Percentiles rank a stretch among this genome's conserved stretches.
phyloP scores from a whole-genome alignment of 2,113 vertebrate species.

The Otus sunia region DNA sequence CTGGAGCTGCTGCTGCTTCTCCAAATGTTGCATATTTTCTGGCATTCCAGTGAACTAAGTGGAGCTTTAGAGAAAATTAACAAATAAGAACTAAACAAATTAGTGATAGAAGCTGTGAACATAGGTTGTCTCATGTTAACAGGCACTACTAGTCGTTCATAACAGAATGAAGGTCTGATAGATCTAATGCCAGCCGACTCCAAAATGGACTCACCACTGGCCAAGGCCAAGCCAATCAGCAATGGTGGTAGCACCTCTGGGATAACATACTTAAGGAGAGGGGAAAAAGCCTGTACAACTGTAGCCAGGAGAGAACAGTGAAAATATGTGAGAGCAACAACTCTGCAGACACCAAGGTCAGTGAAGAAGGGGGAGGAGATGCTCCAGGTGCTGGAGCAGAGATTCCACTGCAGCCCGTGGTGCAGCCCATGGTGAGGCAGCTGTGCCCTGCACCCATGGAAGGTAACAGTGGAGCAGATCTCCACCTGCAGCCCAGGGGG shows the following conservation, averaged over 20 bases:
- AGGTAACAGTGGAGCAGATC: not conserved
- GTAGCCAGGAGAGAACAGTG: not conserved
- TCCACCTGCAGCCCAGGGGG: not conserved
- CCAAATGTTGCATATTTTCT: conserved; percentile 87
- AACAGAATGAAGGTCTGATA: not conserved
- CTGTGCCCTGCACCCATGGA: not conserved
- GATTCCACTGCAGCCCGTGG: not conserved
- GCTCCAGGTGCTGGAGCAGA: not conserved
- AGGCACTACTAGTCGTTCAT: not conserved
- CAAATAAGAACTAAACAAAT: not conserved
- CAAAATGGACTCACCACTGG: not conserved
- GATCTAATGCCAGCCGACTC: not conserved
- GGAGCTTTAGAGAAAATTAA: conserved; percentile 78
- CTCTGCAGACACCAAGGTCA: not conserved
- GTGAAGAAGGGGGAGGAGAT: not conserved
- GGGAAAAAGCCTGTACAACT: not conserved
- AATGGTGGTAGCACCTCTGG: not conserved
- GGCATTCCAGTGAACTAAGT: conserved; percentile 97
- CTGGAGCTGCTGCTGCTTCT: conserved; percentile 84
- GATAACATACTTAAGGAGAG: not conserved
- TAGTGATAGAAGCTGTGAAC: not conserved
- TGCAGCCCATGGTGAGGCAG: not conserved
- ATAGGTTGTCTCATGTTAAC: not conserved
- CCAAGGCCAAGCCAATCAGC: not conserved
- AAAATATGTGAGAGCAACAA: not conserved